Conservation (phyloP, 1,140 invertebrate species). For the Procambarus virginalis region DNA sequence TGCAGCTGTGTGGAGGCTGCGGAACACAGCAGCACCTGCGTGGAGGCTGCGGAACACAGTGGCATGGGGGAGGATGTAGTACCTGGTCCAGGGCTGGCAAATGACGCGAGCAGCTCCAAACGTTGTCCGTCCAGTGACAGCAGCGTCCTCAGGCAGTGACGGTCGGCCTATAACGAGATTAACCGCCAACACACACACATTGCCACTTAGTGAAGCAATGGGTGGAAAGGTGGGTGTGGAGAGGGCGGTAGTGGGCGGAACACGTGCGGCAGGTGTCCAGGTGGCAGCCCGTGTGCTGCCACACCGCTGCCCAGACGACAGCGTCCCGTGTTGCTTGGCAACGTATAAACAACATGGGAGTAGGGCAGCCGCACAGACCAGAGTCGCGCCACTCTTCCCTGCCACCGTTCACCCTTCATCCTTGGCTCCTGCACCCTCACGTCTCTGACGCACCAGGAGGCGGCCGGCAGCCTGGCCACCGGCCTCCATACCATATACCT, state of each 20-base stretch:
- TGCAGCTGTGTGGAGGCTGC: too few relatives aligned
- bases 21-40: too few relatives aligned
- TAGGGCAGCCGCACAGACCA: constrained; percentile 9
- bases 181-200: neutral
- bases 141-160: neutral
- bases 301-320: constrained; percentile 22
- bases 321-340: constrained; percentile 58
- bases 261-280: constrained; percentile 41
- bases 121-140: too few relatives aligned
- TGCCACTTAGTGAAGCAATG: neutral
- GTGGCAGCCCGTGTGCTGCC: constrained; percentile 22
- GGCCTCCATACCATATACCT: too few relatives aligned
- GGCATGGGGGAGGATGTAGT: neutral
- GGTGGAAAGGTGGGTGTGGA: neutral
- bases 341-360: constrained; percentile 54
- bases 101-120: neutral
- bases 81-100: neutral
- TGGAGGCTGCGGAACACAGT: neutral
- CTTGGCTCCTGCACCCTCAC: constrained; percentile 1
- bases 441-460: neutral
- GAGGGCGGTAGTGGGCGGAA: constrained; percentile 14
- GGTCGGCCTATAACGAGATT: neutral
- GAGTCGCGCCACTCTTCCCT: constrained; percentile 6
- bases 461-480: too few relatives aligned
- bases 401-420: too few relatives aligned